These are phyloP conservation scores for Panurus biarmicus DNA, from an alignment of 2,113 vertebrate species.

Conservation along the genomic window DNA sequence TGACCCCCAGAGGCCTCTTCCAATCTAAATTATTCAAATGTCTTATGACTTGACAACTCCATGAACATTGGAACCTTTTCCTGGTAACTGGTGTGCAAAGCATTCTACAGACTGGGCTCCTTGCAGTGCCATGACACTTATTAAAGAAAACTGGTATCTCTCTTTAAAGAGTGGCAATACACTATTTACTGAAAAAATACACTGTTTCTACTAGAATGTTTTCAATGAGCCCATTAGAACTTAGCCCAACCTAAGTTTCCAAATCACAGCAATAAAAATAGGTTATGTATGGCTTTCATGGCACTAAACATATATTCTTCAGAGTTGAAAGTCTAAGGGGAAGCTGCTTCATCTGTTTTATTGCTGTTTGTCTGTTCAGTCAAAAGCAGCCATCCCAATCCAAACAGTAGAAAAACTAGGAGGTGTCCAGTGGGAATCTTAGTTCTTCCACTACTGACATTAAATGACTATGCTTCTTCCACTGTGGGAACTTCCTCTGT, in stretches of 20 bases:
- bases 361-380: not conserved
- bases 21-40: not conserved
- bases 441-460: not conserved
- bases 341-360: not conserved
- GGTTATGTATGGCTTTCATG: not conserved
- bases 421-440: not conserved
- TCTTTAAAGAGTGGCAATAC: not conserved
- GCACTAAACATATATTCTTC: not conserved
- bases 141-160: not conserved
- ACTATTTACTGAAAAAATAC: not conserved
- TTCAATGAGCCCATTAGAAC: not conserved
- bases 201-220: not conserved
- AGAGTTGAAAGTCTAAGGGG: not conserved
- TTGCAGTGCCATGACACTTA: not conserved
- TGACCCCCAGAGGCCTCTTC: not conserved
- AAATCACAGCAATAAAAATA: not conserved
- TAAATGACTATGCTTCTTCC: constrained; percentile 86
- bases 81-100: not conserved
- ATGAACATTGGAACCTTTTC: not conserved
- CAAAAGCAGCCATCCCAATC: not conserved
- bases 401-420: not conserved
- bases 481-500: constrained; percentile 86
- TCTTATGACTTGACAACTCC: not conserved
- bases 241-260: not conserved
- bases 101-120: not conserved